These are phyloP conservation scores for Phrynocephalus vlangalii DNA, from an alignment of 2,797 vertebrate genomes.

Conservation along the genomic window DNA sequence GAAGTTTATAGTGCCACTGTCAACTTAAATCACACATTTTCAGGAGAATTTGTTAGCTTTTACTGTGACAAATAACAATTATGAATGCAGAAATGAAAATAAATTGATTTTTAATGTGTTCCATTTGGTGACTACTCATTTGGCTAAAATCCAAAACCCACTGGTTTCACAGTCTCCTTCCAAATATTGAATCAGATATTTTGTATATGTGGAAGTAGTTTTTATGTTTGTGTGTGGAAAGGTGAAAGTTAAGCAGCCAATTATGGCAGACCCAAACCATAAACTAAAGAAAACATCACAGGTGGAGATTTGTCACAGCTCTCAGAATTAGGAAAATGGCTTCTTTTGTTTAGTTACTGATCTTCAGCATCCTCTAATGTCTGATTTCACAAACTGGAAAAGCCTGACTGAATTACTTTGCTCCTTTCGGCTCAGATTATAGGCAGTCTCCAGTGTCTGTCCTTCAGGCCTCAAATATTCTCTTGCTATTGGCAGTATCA, in stretches of 20 bases:
- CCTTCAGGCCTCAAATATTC: no score
- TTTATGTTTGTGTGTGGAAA: background rate
- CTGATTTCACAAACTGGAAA: no score
- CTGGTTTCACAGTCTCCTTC: background rate
- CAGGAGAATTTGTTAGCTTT: conserved; percentile 67
- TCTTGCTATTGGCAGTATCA: no score
- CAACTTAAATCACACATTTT: conserved; percentile 72
- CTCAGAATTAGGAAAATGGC: no score
- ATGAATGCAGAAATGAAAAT: conserved; percentile 59
- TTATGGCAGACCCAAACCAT: conserved; percentile 6
- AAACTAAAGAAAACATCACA: no score
- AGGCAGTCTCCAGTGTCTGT: no score
- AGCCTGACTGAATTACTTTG: no score
- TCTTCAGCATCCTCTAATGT: no score
- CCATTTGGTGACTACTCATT: conserved; percentile 51
- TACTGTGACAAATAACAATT: conserved; percentile 67
- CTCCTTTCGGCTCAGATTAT: no score
- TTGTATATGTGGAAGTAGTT: conserved; percentile 40
- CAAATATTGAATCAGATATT: conserved; percentile 27
- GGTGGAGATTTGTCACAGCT: no score
- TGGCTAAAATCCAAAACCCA: conserved; percentile 44
- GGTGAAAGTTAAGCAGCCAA: background rate
- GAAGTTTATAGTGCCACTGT: conserved; percentile 80
- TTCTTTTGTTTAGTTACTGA: no score
- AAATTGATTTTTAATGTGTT: conserved; percentile 14